Conservation (phyloP, 2,113 vertebrate genomes). For the Pao palembangensis region DNA sequence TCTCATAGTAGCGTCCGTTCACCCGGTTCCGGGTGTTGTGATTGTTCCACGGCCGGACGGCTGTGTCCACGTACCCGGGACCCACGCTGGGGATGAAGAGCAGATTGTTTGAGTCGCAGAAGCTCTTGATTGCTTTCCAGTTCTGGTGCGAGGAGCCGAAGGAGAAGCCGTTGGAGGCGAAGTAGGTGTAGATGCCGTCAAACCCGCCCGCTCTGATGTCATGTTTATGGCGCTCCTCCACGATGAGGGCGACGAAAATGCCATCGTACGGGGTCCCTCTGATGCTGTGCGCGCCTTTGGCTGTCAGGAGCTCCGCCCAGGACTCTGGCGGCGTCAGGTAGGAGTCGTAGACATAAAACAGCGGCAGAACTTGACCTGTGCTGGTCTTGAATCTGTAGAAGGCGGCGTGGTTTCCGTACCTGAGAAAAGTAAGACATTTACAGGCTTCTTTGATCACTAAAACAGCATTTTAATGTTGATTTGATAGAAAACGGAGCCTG, state of each 20-base stretch:
- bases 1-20: conserved; percentile 89
- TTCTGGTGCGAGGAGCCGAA: conserved; percentile 91
- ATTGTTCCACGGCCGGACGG: conserved; percentile 88
- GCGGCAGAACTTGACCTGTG: conserved; percentile 80
- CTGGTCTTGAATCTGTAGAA: conserved; percentile 85
- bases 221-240: conserved; percentile 85
- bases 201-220: conserved; percentile 83
- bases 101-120: conserved; percentile 84
- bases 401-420: conserved; percentile 83
- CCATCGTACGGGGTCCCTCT: conserved; percentile 83
- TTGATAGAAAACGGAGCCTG: too few species aligned
- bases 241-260: conserved; percentile 82
- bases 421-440: conserved; percentile 30
- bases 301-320: conserved; percentile 84
- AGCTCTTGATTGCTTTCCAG: conserved; percentile 86
- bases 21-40: conserved; percentile 87
- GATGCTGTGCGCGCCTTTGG: conserved; percentile 78
- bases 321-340: conserved; percentile 83
- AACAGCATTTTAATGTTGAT: not conserved
- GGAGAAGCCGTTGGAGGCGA: conserved; percentile 89
- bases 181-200: conserved; percentile 88
- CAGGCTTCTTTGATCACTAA: not conserved
- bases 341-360: conserved; percentile 90
- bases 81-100: conserved; percentile 87
- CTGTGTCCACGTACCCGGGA: conserved; percentile 85